Evolutionary conservation across 2,113 vertebrate genomes (phyloP).

Genomic region (Gavialis gangeticus): DNA sequence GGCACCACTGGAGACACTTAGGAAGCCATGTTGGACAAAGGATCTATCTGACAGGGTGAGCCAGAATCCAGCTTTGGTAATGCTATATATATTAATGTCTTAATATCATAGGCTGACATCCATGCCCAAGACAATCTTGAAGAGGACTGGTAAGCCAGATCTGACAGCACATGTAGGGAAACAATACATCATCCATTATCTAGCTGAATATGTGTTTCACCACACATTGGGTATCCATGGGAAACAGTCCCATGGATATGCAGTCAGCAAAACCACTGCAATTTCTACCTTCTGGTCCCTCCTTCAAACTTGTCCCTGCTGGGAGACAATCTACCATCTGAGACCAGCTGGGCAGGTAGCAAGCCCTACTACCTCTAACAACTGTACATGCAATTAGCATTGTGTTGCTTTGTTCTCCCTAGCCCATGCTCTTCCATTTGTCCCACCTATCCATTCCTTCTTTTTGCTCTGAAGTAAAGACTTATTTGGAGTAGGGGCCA

Average conservation of each 20-base stretch:
- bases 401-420: background rate
- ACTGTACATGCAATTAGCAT: background rate
- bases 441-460: conserved; percentile 15
- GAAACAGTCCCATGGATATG: background rate
- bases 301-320: background rate
- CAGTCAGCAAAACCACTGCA: background rate
- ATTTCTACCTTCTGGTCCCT: background rate
- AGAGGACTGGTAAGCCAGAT: background rate
- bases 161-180: background rate
- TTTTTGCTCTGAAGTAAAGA: background rate
- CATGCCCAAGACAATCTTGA: no score
- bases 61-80: background rate
- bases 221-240: background rate
- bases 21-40: background rate
- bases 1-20: background rate
- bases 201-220: background rate
- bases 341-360: background rate
- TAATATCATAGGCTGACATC: background rate
- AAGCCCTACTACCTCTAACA: background rate
- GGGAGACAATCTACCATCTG: background rate
- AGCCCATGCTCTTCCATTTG: background rate
- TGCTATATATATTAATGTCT: background rate
- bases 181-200: background rate
- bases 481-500: background rate
- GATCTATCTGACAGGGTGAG: background rate